A percentile compares a stretch with the other conserved stretches of the same genome.
These are phyloP conservation scores for Pelosia muscerda DNA, from an alignment of 2,888 invertebrate genomes.

Conservation along the genomic window DNA sequence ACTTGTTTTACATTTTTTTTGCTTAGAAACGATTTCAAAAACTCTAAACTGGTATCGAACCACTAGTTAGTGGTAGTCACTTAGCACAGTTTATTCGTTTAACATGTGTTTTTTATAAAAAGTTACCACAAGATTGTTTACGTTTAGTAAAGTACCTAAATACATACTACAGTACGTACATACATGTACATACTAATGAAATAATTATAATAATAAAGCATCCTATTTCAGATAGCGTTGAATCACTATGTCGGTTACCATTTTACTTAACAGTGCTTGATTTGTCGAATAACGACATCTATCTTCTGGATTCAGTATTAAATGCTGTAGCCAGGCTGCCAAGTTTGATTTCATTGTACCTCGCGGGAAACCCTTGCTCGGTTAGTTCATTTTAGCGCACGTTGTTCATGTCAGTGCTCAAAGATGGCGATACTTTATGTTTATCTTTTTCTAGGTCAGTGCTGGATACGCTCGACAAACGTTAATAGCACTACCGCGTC, in stretches of 20 bases:
- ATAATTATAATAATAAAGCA: background rate
- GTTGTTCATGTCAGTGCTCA: slow-evolving; percentile 17
- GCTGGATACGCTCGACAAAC: slow-evolving; percentile 79
- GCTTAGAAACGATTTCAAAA: too few species aligned
- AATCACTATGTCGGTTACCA: slow-evolving; percentile 60
- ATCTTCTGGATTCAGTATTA: slow-evolving; percentile 75
- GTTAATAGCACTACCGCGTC: slow-evolving; percentile 68
- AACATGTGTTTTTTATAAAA: too few species aligned
- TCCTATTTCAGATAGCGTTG: slow-evolving; percentile 60
- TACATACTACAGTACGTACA: too few species aligned
- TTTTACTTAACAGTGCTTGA: slow-evolving; percentile 75
- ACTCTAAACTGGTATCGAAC: too few species aligned
- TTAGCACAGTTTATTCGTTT: too few species aligned
- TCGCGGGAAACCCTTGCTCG: slow-evolving; percentile 88
- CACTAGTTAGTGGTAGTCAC: too few species aligned
- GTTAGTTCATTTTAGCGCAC: slow-evolving; percentile 59
- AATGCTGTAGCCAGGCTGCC: slow-evolving; percentile 67
- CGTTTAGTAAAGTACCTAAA: too few species aligned
- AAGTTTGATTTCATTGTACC: slow-evolving; percentile 74
- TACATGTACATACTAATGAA: too few species aligned
- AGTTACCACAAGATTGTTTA: too few species aligned
- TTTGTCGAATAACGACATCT: slow-evolving; percentile 88
- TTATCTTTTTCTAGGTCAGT: slow-evolving; percentile 67
- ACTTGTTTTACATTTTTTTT: too few species aligned
- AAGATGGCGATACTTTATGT: slow-evolving; percentile 60